A percentile compares a stretch with the other conserved stretches of the same genome.
phyloP scores from a whole-genome alignment of 2,113 vertebrate species.

The Serilophus lunatus region DNA sequence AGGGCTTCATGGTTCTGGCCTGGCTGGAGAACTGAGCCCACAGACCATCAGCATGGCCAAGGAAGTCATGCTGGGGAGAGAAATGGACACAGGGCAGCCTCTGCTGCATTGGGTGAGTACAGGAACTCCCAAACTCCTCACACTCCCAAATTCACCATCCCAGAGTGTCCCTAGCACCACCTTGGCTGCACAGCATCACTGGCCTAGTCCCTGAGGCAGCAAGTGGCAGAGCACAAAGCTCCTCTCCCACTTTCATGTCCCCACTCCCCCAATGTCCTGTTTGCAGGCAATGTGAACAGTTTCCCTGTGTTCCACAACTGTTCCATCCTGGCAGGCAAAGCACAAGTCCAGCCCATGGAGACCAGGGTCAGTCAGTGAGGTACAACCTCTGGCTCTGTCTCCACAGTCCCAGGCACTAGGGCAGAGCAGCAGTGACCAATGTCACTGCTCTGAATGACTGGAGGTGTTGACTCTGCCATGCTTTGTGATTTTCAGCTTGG shows the following conservation, averaged over 20 bases:
- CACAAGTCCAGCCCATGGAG: not conserved
- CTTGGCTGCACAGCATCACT: not conserved
- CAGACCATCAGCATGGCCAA: not conserved
- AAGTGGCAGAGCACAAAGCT: not conserved
- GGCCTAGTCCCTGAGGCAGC: not conserved
- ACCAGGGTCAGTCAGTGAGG: not conserved
- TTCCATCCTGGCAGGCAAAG: not conserved
- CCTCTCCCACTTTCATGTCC: not conserved
- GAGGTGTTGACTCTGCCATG: not conserved
- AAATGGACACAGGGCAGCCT: not conserved
- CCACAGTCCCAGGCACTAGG: not conserved
- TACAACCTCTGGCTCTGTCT: not conserved
- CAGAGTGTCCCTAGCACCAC: not conserved
- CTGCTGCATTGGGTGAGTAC: not conserved
- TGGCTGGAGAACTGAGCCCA: not conserved
- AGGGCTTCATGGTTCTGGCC: not conserved
- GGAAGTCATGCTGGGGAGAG: not conserved
- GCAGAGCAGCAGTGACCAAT: not conserved
- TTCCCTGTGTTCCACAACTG: not conserved
- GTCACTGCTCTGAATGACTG: not conserved
- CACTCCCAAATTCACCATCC: not conserved
- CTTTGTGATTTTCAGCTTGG: not conserved
- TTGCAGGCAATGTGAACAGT: accelerated
- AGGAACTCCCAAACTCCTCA: not conserved
- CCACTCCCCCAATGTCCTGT: accelerated